phyloP scores from a whole-genome alignment of 2,113 vertebrate species.

The Micronycteris hirsuta region DNA sequence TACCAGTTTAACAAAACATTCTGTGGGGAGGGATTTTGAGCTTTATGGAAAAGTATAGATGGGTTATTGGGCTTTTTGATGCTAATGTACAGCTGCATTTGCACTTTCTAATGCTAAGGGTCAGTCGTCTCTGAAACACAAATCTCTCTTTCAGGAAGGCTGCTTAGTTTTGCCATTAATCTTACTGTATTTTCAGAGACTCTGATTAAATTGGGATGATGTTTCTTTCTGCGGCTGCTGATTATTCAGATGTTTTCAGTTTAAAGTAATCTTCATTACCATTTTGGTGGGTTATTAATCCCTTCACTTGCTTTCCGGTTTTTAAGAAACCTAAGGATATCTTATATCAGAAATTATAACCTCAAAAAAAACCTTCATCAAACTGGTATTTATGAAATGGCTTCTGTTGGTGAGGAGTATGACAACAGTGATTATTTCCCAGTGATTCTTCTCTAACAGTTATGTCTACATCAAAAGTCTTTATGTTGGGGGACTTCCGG shows the following conservation, averaged over 20 bases:
- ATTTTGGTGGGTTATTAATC: background rate
- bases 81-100: background rate
- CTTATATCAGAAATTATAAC: slow-evolving; percentile 24
- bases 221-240: background rate
- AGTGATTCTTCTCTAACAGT: background rate
- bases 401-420: slow-evolving; percentile 2
- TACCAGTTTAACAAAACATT: background rate
- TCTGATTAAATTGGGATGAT: background rate
- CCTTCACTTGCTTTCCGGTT: background rate
- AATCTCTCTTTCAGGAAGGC: background rate
- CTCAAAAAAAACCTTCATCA: background rate
- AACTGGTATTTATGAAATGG: background rate
- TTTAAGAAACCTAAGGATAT: background rate
- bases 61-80: background rate
- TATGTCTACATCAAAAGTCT: background rate
- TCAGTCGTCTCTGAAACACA: background rate
- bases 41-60: background rate
- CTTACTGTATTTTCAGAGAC: background rate
- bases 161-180: background rate
- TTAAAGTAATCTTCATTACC: background rate
- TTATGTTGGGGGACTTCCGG: too few relatives aligned
- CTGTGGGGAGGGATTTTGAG: background rate
- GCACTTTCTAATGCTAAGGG: background rate
- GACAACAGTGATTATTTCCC: background rate
- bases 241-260: background rate